These are phyloP conservation scores for Campoplex capitator DNA, from an alignment of 2,888 invertebrate genomes.

Conservation along the genomic window DNA sequence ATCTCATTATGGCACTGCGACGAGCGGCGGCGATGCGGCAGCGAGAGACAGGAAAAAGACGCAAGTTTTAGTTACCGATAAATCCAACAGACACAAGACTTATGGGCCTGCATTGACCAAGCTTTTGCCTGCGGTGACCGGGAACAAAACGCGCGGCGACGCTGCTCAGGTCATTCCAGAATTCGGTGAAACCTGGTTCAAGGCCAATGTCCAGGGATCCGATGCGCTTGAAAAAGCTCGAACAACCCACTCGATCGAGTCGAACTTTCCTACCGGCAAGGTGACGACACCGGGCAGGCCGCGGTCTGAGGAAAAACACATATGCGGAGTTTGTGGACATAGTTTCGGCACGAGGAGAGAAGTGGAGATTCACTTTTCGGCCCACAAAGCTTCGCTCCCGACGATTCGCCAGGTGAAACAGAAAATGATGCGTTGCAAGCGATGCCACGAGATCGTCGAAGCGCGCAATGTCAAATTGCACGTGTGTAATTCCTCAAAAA, in stretches of 20 bases:
- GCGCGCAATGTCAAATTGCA: slow-evolving; percentile 80
- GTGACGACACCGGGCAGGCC: not conserved
- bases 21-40: slow-evolving; percentile 10
- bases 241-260: not conserved
- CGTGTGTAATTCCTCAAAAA: slow-evolving; percentile 74
- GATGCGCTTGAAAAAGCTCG: not conserved
- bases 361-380: slow-evolving; percentile 77
- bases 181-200: not conserved
- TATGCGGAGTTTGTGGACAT: slow-evolving; percentile 78
- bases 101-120: slow-evolving; percentile 52
- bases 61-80: not conserved
- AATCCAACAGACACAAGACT: slow-evolving; percentile 47
- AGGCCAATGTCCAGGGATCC: not conserved
- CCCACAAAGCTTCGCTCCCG: slow-evolving; percentile 69
- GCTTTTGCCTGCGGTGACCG: not conserved
- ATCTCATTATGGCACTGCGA: slow-evolving; percentile 69
- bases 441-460: slow-evolving; percentile 82
- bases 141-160: not conserved
- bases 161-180: not conserved
- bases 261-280: not conserved
- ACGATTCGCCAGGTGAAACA: slow-evolving; percentile 70
- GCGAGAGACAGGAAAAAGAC: slow-evolving; percentile 2
- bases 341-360: slow-evolving; percentile 75
- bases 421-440: slow-evolving; percentile 82
- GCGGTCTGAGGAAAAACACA: slow-evolving; percentile 70